These are phyloP conservation scores for Actenoides lindsayi DNA, from an alignment of 2,113 vertebrate species.

Conservation along the genomic window DNA sequence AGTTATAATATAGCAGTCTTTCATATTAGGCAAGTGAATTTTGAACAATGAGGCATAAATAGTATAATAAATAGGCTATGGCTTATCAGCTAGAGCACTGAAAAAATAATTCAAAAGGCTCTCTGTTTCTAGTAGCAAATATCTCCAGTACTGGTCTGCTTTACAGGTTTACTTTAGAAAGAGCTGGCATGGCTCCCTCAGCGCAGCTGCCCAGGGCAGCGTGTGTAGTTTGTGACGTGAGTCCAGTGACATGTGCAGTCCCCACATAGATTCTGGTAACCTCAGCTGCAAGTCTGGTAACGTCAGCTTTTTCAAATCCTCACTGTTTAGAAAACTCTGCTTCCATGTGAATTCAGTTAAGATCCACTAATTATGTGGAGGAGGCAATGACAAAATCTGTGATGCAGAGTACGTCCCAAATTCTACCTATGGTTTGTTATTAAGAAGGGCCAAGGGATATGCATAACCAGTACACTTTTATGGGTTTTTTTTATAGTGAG, in stretches of 20 bases:
- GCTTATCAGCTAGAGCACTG: constrained; percentile 62
- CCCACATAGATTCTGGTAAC: not conserved
- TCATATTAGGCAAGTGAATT: constrained; percentile 62
- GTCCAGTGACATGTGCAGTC: not conserved
- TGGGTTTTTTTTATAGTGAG: not conserved
- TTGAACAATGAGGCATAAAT: constrained; percentile 69
- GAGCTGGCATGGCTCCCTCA: not conserved
- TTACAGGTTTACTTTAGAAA: not conserved
- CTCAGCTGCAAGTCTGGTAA: constrained; percentile 9
- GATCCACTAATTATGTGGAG: constrained; percentile 40
- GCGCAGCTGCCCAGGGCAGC: not conserved
- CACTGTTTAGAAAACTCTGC: constrained; percentile 47
- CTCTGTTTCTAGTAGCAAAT: constrained; percentile 40
- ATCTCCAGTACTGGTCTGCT: constrained; percentile 43
- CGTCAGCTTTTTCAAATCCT: constrained; percentile 50
- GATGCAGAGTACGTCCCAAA: not conserved
- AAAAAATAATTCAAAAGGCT: constrained; percentile 53
- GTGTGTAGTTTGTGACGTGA: not conserved
- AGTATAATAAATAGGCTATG: constrained; percentile 59
- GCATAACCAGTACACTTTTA: not conserved
- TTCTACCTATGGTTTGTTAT: not conserved
- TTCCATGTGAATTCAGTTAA: constrained; percentile 57
- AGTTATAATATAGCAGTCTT: constrained; percentile 56
- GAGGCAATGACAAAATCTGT: constrained; percentile 40
- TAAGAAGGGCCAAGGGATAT: not conserved